Percentiles rank a stretch among this genome's conserved stretches.
Evolutionary conservation across 1,140 invertebrate species (phyloP).

Genomic region (Zaprionus nigranus): DNA sequence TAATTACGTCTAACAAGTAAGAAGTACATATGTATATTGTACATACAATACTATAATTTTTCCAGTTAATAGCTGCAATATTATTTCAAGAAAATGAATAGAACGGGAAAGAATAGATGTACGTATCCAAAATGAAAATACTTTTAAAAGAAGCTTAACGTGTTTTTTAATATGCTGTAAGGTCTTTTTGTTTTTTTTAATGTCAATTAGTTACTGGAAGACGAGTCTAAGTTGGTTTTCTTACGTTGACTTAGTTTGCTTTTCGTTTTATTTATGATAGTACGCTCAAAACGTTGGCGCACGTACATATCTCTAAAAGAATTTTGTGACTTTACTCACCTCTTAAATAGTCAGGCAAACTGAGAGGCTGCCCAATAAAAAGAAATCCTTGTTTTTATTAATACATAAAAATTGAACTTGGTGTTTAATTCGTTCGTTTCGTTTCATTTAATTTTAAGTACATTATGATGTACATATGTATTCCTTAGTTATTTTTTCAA

Average conservation of each 20-base stretch:
- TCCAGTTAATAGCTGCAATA: neutral
- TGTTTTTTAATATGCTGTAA: constrained; percentile 50
- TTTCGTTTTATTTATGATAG: constrained; percentile 42
- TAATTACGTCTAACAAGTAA: constrained; percentile 61
- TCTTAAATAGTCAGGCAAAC: constrained; percentile 42
- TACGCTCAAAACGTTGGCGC: constrained; percentile 16
- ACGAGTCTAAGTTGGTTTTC: constrained; percentile 73
- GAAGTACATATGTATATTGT: no score
- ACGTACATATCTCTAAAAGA: constrained; percentile 26
- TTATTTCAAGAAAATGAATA: neutral
- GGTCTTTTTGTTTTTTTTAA: constrained; percentile 50
- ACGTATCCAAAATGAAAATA: constrained; percentile 11
- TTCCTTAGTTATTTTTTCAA: constrained; percentile 29
- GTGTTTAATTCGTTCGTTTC: constrained; percentile 72
- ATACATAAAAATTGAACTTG: constrained; percentile 68
- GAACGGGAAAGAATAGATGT: neutral
- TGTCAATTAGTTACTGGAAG: constrained; percentile 79
- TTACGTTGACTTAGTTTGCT: constrained; percentile 13
- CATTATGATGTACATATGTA: constrained; percentile 1
- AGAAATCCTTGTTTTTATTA: constrained; percentile 48
- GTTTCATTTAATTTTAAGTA: constrained; percentile 31
- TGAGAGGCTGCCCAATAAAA: constrained; percentile 21
- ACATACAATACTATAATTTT: no score
- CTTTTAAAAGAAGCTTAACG: constrained; percentile 2
- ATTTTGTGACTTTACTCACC: constrained; percentile 70